Evolutionary conservation across 2,888 invertebrate genomes (phyloP).

Genomic region (Andrena dorsata): DNA sequence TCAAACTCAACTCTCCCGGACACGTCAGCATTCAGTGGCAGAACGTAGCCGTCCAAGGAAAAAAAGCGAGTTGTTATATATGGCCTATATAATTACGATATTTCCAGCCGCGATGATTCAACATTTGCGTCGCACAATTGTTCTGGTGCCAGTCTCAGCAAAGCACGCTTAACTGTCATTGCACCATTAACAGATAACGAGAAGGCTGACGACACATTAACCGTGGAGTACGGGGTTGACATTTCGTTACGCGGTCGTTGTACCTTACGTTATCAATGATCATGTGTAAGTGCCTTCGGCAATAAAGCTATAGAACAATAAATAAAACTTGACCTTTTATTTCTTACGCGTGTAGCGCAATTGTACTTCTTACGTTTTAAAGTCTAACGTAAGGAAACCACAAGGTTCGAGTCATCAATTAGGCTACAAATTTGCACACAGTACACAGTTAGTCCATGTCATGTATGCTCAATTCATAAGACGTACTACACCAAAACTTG

Average conservation of each 20-base stretch:
- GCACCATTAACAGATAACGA: constrained; percentile 45
- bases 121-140: constrained; percentile 58
- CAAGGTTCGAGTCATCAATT: no score
- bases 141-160: constrained; percentile 54
- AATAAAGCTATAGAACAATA: neutral
- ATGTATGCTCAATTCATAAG: no score
- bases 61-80: constrained; percentile 18
- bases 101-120: constrained; percentile 65
- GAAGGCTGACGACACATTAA: constrained; percentile 16
- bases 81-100: constrained; percentile 52
- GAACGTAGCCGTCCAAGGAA: constrained; percentile 14
- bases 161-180: constrained; percentile 39
- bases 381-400: no score
- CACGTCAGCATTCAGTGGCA: constrained; percentile 41
- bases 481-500: no score
- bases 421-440: no score
- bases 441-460: no score
- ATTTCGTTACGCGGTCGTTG: neutral
- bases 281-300: neutral
- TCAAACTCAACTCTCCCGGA: constrained; percentile 29
- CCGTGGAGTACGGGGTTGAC: neutral
- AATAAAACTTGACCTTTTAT: neutral
- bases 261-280: neutral
- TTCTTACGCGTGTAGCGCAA: neutral
- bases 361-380: no score